These are phyloP conservation scores for Variabilichromis moorii DNA, from an alignment of 2,113 vertebrate species.

Conservation along the genomic window DNA sequence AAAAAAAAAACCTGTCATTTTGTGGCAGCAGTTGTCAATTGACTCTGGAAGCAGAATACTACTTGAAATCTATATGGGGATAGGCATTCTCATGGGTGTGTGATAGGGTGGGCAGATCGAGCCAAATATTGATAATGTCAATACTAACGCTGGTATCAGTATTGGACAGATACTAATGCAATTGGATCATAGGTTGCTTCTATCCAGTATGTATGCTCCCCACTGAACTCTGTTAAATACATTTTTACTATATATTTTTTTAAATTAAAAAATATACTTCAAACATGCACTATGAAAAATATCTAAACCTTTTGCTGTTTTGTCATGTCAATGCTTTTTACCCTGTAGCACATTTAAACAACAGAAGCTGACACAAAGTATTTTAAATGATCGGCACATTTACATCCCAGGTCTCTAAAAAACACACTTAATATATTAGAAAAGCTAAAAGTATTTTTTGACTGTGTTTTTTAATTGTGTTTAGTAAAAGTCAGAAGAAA, in stretches of 20 bases:
- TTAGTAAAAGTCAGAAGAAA: not conserved
- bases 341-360: not conserved
- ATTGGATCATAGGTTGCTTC: not conserved
- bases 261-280: not conserved
- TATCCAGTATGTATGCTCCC: rapidly evolving
- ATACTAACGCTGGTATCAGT: not conserved
- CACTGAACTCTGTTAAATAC: not conserved
- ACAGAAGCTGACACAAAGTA: not conserved
- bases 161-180: rapidly evolving
- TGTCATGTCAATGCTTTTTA: not conserved
- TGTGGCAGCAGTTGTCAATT: not conserved
- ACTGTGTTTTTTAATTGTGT: not conserved
- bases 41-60: not conserved
- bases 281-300: not conserved
- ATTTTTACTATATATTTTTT: not conserved
- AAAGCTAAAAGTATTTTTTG: not conserved
- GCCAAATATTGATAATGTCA: rapidly evolving
- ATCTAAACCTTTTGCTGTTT: rapidly evolving
- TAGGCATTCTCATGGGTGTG: not conserved
- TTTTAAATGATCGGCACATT: not conserved
- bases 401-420: rapidly evolving
- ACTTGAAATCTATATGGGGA: not conserved
- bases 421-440: not conserved
- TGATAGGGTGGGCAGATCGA: not conserved
- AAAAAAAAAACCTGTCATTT: not conserved